Base-by-base conservation (phyloP, 2,888 invertebrate genomes). In the Drosophila anceps region DNA sequence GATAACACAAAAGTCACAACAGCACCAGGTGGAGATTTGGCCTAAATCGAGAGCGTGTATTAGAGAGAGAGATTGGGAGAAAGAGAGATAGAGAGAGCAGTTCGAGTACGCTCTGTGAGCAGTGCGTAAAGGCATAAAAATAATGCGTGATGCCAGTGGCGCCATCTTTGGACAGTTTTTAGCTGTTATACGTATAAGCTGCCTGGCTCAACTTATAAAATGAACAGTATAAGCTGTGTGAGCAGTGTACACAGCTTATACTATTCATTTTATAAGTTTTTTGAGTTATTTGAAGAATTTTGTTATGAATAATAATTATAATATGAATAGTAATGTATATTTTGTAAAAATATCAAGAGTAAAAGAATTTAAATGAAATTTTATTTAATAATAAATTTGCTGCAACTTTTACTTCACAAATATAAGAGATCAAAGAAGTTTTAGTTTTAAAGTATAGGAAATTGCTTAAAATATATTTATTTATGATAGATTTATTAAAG, bases 1-100 rank as follows among this genome's bases (percentile, higher is more conserved):
- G 89, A 84, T 84, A 84, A 84, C 75, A 79, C 73, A 76, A 35
- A 65, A 73, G 63, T 57, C 76, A 66, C 75, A 79, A 71, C 80
- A 71, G 41, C 55, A 9, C 44, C 55, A 53, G 55, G 58, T 71
- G 63, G 54, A 37, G 62, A 41, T 33, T 29, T 27, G 55, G 59
- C 39, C 24, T 70, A 48, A 39, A 15, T n/a, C 18, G 75, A 20
- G 50, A 31, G 55, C 43, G 37, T 31, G 50, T 24, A 41, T 9
- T 50, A 50, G 20, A 4, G 31, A 41, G 29, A 24, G 33, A 35
- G 35, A 18, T 41, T 0, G 6, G 33, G 37, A 54, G 29, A 4
- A 20, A 24, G 41, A 0, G 13, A 33, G 37, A 58, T 24, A 4
- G 35, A 41, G 33, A 41, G 33, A 31, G 12, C 24, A 15, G 44